Evolutionary conservation across 2,113 vertebrate genomes (phyloP).

Genomic region (Lepus americanus): DNA sequence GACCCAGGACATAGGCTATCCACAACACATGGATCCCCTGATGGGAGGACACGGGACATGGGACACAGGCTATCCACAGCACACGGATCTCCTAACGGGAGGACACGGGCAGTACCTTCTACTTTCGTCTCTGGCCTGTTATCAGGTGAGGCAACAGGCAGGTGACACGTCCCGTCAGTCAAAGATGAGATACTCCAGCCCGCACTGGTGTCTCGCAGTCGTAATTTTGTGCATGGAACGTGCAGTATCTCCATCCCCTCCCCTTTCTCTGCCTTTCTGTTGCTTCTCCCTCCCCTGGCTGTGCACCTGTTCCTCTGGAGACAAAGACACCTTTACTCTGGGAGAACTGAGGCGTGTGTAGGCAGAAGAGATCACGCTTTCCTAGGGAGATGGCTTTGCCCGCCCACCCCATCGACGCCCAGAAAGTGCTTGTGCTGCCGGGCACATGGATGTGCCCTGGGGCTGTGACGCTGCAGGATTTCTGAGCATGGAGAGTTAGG

Average conservation of each 20-base stretch:
- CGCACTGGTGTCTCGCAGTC: not conserved
- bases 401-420: not conserved
- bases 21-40: too few species aligned
- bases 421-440: too few species aligned
- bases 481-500: fast-evolving
- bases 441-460: fast-evolving
- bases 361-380: not conserved
- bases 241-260: not conserved
- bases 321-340: not conserved
- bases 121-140: not conserved
- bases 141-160: not conserved
- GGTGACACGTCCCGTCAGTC: not conserved
- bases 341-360: not conserved
- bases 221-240: not conserved
- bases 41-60: not conserved
- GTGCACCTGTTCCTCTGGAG: not conserved
- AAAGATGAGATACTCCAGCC: not conserved
- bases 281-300: not conserved
- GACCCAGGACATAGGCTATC: too few species aligned
- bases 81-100: too few species aligned
- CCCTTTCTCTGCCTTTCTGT: not conserved
- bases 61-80: too few species aligned
- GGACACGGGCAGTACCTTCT: not conserved
- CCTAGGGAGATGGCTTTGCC: not conserved
- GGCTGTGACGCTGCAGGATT: fast-evolving